A percentile compares a stretch with the other conserved stretches of the same genome.
Conservation (phyloP, 1,140 invertebrate species). For the Heliothis subflexa region DNA sequence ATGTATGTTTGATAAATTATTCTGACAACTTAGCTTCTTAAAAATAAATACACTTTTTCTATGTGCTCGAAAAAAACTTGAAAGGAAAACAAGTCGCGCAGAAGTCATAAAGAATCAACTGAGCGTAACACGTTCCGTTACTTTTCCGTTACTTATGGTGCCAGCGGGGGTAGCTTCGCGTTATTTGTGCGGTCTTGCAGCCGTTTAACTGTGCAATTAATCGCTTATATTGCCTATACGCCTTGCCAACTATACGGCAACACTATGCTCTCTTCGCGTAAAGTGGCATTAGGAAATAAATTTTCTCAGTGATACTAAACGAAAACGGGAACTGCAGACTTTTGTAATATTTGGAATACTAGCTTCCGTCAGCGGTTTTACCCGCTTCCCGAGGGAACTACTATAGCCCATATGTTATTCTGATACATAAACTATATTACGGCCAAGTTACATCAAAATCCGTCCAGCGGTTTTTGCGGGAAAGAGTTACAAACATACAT, state of each 20-base stretch:
- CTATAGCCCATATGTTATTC: too few species aligned
- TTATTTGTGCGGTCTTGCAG: constrained; percentile 29
- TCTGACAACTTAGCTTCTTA: background rate
- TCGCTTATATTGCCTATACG: constrained; percentile 12
- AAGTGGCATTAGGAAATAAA: too few species aligned
- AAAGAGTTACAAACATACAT: too few species aligned
- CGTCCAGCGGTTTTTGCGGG: too few species aligned
- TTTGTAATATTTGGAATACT: too few species aligned
- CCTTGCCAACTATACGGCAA: background rate
- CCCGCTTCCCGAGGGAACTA: too few species aligned
- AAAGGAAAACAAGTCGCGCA: constrained; percentile 18
- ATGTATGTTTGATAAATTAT: background rate
- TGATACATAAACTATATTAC: too few species aligned
- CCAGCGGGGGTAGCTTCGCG: constrained; percentile 1
- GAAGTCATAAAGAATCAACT: constrained; percentile 33
- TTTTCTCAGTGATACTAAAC: too few species aligned
- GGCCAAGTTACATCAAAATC: too few species aligned
- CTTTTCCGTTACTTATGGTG: constrained; percentile 25
- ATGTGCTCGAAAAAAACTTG: constrained; percentile 8
- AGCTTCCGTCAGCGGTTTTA: too few species aligned
- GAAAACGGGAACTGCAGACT: too few species aligned
- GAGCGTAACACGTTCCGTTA: constrained; percentile 32
- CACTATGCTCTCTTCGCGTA: background rate
- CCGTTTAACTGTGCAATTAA: constrained; percentile 27
- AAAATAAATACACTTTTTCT: constrained; percentile 4